Conservation (phyloP, 1,140 invertebrate genomes). For the Calliphora vicina region DNA sequence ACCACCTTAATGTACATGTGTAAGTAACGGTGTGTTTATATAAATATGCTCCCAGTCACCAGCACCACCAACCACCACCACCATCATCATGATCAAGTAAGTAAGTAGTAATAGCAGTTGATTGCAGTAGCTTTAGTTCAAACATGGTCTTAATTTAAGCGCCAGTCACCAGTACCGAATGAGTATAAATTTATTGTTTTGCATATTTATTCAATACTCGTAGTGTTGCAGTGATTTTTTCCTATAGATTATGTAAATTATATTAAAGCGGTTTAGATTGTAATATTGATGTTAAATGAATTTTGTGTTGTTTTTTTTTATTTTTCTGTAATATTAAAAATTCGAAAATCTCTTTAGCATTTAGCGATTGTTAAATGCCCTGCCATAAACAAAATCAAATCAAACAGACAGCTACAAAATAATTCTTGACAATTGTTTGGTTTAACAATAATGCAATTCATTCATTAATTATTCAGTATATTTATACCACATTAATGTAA, state of each 20-base stretch:
- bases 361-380: neutral
- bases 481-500: no score
- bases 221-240: neutral
- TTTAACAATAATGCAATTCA: no score
- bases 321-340: neutral
- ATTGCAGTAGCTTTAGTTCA: neutral
- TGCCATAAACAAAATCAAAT: neutral
- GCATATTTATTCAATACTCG: neutral
- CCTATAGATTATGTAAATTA: constrained; percentile 4
- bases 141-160: constrained; percentile 7
- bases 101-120: neutral
- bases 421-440: no score
- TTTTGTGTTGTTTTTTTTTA: neutral
- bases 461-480: no score
- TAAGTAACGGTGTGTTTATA: neutral
- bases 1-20: no score
- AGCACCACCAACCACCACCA: neutral
- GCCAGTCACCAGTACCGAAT: neutral
- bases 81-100: no score
- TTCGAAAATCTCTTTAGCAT: neutral
- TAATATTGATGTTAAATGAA: neutral
- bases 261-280: neutral
- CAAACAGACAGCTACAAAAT: neutral
- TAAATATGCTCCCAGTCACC: neutral
- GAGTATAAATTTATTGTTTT: neutral